Conservation (phyloP, 1,140 invertebrate genomes). For the Limonius californicus region DNA sequence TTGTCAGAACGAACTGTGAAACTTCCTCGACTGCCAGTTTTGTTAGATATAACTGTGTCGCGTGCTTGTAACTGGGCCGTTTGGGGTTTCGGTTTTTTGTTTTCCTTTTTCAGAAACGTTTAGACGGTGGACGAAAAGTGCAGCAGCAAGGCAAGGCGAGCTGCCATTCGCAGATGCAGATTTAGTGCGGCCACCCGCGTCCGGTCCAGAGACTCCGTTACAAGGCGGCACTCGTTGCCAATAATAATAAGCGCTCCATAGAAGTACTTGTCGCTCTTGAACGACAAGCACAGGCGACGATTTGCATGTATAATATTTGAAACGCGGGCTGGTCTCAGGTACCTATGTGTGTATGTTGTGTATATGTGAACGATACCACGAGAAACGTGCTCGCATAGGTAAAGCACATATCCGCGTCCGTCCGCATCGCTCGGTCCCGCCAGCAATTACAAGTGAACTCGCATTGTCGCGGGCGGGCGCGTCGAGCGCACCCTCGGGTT, state of each 20-base stretch:
- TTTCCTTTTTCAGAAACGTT: not conserved
- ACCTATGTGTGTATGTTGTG: not conserved
- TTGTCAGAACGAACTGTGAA: no score
- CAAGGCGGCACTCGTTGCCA: conserved; percentile 20
- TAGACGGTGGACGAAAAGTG: no score
- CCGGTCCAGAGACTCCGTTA: conserved; percentile 23
- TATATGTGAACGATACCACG: not conserved
- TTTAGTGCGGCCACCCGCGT: conserved; percentile 24
- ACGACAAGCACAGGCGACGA: conserved; percentile 27
- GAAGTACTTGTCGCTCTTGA: conserved; percentile 27
- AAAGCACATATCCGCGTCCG: conserved; percentile 14
- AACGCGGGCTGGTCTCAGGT: not conserved
- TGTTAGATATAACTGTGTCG: no score
- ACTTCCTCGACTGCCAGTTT: no score
- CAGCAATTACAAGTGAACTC: conserved; percentile 32
- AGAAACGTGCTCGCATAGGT: not conserved
- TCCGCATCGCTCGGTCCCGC: conserved; percentile 21
- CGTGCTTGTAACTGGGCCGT: no score
- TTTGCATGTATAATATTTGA: conserved; percentile 30
- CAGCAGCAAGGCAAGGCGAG: not conserved
- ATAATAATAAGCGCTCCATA: conserved; percentile 28
- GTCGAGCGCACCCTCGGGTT: conserved; percentile 29
- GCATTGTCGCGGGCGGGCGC: conserved; percentile 20
- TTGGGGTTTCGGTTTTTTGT: not conserved
- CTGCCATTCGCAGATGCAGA: conserved; percentile 30